Evolutionary conservation across 1,140 invertebrate species (phyloP).

Genomic region (Battus philenor): DNA sequence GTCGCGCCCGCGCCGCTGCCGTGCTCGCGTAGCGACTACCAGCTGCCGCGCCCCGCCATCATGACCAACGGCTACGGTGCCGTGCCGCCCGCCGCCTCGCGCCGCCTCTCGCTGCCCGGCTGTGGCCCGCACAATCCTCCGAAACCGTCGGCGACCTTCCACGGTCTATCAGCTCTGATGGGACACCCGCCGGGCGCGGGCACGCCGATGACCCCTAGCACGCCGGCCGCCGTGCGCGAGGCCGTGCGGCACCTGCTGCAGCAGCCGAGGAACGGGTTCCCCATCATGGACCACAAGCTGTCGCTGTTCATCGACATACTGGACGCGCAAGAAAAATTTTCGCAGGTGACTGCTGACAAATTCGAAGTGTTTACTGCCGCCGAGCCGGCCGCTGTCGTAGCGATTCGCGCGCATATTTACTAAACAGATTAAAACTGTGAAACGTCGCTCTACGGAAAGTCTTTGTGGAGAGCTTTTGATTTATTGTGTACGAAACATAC

Average conservation of each 20-base stretch:
- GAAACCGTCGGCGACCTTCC: slow-evolving; percentile 79
- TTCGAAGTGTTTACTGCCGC: too few species aligned
- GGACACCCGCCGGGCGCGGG: slow-evolving; percentile 36
- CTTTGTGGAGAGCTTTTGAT: too few species aligned
- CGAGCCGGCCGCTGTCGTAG: too few species aligned
- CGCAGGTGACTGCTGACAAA: slow-evolving; percentile 77
- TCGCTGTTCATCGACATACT: slow-evolving; percentile 87
- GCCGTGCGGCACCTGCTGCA: slow-evolving; percentile 82
- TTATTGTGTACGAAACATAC: too few species aligned
- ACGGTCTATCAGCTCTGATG: slow-evolving; percentile 73
- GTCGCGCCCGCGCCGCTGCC: slow-evolving; percentile 60
- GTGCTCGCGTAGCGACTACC: slow-evolving; percentile 79
- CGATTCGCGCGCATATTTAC: too few species aligned
- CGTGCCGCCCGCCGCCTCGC: slow-evolving; percentile 55
- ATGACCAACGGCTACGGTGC: slow-evolving; percentile 70
- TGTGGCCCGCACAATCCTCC: slow-evolving; percentile 60
- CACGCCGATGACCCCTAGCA: slow-evolving; percentile 72
- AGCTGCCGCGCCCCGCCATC: slow-evolving; percentile 73
- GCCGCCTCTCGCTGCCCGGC: slow-evolving; percentile 54
- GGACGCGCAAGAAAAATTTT: slow-evolving; percentile 86
- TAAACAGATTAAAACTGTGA: too few species aligned
- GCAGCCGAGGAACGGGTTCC: slow-evolving; percentile 83
- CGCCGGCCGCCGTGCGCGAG: slow-evolving; percentile 77
- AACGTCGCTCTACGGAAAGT: too few species aligned
- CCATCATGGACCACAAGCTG: slow-evolving; percentile 85